phyloP scores from a whole-genome alignment of 2,113 vertebrate species.

The Rutilus rutilus region DNA sequence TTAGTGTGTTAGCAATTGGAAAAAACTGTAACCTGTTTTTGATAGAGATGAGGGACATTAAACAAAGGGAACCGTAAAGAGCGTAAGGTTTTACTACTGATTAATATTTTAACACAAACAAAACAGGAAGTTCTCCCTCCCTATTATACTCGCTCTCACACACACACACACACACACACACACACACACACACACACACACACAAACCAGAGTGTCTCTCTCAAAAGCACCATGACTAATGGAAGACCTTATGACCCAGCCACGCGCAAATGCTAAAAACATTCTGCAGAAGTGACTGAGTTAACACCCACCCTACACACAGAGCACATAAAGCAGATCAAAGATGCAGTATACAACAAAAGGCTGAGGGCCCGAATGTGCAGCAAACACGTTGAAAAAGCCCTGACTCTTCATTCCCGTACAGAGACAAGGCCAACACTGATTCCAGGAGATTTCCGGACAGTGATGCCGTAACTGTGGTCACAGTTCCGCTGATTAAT shows the following conservation, averaged over 20 bases:
- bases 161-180: no score
- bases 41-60: neutral
- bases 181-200: no score
- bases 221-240: conserved; percentile 28
- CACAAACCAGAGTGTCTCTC: neutral
- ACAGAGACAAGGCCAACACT: neutral
- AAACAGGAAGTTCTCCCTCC: no score
- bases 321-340: neutral
- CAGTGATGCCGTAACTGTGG: neutral
- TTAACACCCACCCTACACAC: neutral
- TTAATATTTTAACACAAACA: no score
- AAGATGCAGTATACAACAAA: neutral
- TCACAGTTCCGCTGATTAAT: neutral
- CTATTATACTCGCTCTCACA: no score
- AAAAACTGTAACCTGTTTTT: neutral
- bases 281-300: neutral
- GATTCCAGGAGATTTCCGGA: neutral
- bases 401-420: conserved; percentile 18
- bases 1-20: no score
- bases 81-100: neutral
- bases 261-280: neutral
- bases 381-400: neutral
- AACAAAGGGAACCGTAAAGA: neutral
- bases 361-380: neutral
- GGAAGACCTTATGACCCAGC: conserved; percentile 10